Evolutionary conservation across 2,888 invertebrate species (phyloP).

Genomic region (Steromphala cineraria): DNA sequence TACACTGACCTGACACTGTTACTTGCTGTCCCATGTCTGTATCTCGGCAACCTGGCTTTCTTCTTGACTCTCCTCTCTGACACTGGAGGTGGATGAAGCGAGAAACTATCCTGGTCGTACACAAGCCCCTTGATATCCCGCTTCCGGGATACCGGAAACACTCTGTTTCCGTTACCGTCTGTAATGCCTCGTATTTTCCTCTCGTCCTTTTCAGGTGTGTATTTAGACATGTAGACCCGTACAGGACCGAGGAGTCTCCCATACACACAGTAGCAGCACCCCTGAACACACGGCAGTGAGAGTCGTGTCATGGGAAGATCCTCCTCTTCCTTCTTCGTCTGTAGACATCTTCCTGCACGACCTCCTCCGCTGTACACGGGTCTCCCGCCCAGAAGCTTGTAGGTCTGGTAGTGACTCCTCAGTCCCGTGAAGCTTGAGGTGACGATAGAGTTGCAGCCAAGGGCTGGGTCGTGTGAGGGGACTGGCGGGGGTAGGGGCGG

Average conservation of each 20-base stretch:
- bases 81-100: slow-evolving; percentile 13
- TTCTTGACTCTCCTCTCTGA: not conserved
- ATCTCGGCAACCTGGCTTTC: not conserved
- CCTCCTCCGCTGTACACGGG: not conserved
- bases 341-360: not conserved
- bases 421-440: not conserved
- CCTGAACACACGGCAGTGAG: slow-evolving; percentile 19
- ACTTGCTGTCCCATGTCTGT: no score
- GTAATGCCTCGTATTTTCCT: slow-evolving; percentile 14
- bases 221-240: slow-evolving; percentile 5
- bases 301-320: not conserved
- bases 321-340: not conserved
- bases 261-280: slow-evolving; percentile 27
- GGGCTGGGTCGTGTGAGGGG: not conserved
- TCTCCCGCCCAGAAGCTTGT: not conserved
- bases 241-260: slow-evolving; percentile 21
- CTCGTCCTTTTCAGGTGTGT: not conserved
- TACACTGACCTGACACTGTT: no score
- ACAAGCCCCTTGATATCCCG: slow-evolving; percentile 22
- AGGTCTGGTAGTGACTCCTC: not conserved
- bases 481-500: not conserved
- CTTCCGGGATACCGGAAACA: slow-evolving; percentile 20
- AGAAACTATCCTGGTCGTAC: slow-evolving; percentile 22
- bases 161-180: slow-evolving; percentile 19
- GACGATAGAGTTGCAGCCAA: not conserved